Base-by-base conservation (phyloP, 1,140 invertebrate genomes). In the Drosophila persimilis region DNA sequence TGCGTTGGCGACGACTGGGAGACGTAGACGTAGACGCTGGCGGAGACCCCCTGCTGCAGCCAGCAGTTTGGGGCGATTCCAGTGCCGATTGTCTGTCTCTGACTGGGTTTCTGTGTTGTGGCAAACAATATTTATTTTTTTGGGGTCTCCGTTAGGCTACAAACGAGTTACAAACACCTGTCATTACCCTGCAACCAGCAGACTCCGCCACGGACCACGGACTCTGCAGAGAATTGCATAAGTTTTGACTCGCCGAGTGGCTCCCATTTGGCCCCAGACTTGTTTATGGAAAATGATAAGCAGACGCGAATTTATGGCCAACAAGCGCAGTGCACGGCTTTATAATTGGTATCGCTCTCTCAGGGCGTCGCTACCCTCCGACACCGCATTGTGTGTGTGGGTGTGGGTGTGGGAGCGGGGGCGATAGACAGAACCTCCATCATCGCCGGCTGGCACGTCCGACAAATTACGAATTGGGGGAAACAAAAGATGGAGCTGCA, bases 281-380 rank as follows among this genome's bases (percentile, higher is more conserved):
- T 89, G 86, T 89, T 90, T 90, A 86, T 89, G 86, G 35, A 89
- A 88, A 86, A 86, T 89, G 86, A 89, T 89, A 89, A 89, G 85
- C 85, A 80, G 71, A 74, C 62, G 74, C 78, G 75, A 77, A 86
- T 88, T 86, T 86, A 86, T 86, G 83, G 77, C 70, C 78, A 77
- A 80, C 73, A 85, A 74, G 70, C 74, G 73, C 62, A 58, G 73
- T 55, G 70, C 74, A 70, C 62, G 55, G 73, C 58, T 71, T 88
- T 74, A 88, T 88, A 86, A 86, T 86, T 86, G 81, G 74, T 67
- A 78, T 53, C 65, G 77, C 77, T 50, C 63, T 60, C 31, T 55
- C 47, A 51, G 47, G 35, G 51, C 65, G 66, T 65, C 31, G 20
- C 20, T 20, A 20, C 39, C 20, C 45, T 20, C 20, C 20, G 2